Percentiles rank a stretch among this genome's conserved stretches.
These are phyloP conservation scores for Lepidothrix coronata DNA, from an alignment of 2,113 vertebrate genomes.

Conservation along the genomic window DNA sequence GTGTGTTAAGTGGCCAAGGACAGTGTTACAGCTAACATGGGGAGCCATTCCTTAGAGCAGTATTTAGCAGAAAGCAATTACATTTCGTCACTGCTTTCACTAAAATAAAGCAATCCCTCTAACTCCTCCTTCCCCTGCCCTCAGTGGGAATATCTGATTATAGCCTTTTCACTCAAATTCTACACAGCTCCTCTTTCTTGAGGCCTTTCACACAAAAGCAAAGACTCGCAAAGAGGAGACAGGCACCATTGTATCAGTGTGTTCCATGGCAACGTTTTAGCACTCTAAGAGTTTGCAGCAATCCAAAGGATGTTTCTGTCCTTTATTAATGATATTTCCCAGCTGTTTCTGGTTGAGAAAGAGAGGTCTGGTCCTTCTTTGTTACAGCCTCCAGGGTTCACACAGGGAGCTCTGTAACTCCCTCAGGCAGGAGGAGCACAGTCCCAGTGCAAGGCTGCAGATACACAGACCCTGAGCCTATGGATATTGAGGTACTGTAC, in stretches of 20 bases:
- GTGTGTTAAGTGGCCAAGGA: neutral
- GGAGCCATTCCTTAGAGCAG: neutral
- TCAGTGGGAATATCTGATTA: neutral
- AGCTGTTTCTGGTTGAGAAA: slow-evolving; percentile 1
- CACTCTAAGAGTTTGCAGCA: neutral
- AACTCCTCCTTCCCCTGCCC: neutral
- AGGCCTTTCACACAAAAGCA: neutral
- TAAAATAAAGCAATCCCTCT: neutral
- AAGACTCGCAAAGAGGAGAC: neutral
- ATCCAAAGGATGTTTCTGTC: neutral
- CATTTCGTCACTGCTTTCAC: neutral
- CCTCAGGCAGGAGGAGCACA: neutral
- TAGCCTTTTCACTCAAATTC: neutral
- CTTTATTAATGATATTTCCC: neutral
- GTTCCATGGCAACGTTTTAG: neutral
- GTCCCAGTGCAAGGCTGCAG: neutral
- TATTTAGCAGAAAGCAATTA: neutral
- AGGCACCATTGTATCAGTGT: neutral
- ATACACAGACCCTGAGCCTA: neutral
- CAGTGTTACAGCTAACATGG: neutral
- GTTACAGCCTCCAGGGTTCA: neutral
- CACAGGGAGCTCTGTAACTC: neutral
- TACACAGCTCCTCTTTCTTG: neutral
- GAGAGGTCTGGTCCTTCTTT: neutral
- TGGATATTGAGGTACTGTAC: fast-evolving